Conservation (phyloP, 2,888 invertebrate species). For the Xestoiulus laeticollis region DNA sequence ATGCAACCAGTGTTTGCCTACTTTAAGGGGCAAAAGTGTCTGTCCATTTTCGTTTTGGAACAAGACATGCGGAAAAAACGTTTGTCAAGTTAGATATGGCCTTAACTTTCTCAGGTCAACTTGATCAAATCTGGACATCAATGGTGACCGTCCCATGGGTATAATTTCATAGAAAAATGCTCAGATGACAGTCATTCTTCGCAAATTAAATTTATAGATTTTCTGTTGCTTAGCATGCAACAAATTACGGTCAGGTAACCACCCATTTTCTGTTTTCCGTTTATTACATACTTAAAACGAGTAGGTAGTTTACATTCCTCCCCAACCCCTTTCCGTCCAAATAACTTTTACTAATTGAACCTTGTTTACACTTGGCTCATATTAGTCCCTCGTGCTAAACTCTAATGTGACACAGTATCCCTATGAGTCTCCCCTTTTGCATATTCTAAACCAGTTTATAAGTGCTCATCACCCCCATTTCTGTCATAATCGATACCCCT, state of each 20-base stretch:
- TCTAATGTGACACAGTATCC: background rate
- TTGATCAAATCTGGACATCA: background rate
- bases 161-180: background rate
- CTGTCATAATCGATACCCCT: background rate
- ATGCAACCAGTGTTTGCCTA: constrained; percentile 7
- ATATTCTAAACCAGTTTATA: background rate
- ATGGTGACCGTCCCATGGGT: background rate
- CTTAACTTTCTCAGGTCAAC: background rate
- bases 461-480: background rate
- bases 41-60: too few relatives aligned
- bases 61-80: background rate
- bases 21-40: background rate
- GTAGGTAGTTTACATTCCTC: background rate
- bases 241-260: background rate
- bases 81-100: background rate
- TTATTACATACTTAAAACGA: background rate
- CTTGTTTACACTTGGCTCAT: background rate
- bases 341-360: constrained; percentile 15
- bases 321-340: background rate
- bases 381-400: background rate
- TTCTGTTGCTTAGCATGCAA: constrained; percentile 24
- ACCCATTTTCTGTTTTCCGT: background rate
- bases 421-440: background rate
- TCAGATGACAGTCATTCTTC: background rate
- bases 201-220: background rate